A percentile compares a stretch with the other conserved stretches of the same genome.
phyloP scores from a whole-genome alignment of 2,888 invertebrate genomes.

The Mayetiola destructor region DNA sequence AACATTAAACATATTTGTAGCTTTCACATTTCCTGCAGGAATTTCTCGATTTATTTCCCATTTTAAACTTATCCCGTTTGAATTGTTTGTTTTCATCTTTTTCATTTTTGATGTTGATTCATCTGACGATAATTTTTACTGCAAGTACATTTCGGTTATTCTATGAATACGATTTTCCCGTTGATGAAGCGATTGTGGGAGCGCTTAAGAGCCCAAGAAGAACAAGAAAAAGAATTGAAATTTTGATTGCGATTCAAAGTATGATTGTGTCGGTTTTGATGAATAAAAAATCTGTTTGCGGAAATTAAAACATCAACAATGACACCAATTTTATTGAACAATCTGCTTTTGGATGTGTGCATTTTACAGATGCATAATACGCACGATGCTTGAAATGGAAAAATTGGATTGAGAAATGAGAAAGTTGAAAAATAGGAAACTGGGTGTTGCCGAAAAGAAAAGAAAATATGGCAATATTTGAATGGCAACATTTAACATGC shows the following conservation, averaged over 20 bases:
- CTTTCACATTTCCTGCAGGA: too few relatives aligned
- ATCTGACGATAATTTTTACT: too few relatives aligned
- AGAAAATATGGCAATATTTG: background rate
- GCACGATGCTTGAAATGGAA: background rate
- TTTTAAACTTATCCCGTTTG: too few relatives aligned
- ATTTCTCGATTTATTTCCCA: too few relatives aligned
- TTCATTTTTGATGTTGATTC: too few relatives aligned
- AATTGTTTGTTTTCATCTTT: too few relatives aligned
- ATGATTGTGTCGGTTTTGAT: background rate
- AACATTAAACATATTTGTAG: too few relatives aligned
- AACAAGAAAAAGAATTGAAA: background rate
- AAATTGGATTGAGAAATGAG: background rate
- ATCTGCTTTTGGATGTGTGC: background rate
- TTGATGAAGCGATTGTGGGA: too few relatives aligned
- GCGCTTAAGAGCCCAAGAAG: too few relatives aligned
- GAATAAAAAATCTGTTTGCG: background rate
- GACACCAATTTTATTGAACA: background rate
- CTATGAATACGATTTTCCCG: too few relatives aligned
- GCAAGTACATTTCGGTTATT: too few relatives aligned
- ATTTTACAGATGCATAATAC: background rate
- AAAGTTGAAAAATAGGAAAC: background rate
- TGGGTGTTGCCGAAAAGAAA: background rate
- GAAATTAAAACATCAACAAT: background rate
- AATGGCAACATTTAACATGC: background rate
- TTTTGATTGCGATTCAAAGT: background rate